phyloP scores from a whole-genome alignment of 2,888 invertebrate genomes.

The Acleris literana region DNA sequence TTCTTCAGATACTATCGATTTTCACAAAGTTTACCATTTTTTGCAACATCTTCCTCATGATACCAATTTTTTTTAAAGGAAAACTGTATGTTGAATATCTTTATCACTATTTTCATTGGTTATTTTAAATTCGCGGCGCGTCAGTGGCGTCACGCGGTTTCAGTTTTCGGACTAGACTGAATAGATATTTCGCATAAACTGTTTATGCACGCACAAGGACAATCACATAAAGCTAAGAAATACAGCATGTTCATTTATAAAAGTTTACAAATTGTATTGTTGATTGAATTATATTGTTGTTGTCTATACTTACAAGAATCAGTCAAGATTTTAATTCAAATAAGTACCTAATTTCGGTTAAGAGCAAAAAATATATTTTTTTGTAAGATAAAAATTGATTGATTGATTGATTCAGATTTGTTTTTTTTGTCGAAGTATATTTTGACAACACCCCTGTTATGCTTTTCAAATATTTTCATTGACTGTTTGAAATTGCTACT shows the following conservation, averaged over 20 bases:
- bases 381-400: too few species aligned
- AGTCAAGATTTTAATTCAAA: too few species aligned
- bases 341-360: too few species aligned
- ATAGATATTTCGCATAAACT: constrained; percentile 61
- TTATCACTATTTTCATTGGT: not conserved
- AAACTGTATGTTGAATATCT: not conserved
- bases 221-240: constrained; percentile 70
- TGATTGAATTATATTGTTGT: not conserved
- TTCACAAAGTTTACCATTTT: constrained; percentile 4
- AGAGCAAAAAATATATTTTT: too few species aligned
- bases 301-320: not conserved
- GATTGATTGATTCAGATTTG: too few species aligned
- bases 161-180: constrained; percentile 62
- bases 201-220: constrained; percentile 58
- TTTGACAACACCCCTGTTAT: too few species aligned
- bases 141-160: constrained; percentile 44
- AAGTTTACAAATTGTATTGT: not conserved
- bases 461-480: too few species aligned
- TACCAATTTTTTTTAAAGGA: not conserved
- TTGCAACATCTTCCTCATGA: constrained; percentile 25
- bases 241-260: constrained; percentile 63
- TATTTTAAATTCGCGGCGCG: not conserved
- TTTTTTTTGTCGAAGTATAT: too few species aligned
- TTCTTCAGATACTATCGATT: not conserved
- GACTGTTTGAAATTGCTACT: too few species aligned